Base-by-base conservation (phyloP, 2,113 vertebrate genomes). In the Pseudonaja textilis region DNA sequence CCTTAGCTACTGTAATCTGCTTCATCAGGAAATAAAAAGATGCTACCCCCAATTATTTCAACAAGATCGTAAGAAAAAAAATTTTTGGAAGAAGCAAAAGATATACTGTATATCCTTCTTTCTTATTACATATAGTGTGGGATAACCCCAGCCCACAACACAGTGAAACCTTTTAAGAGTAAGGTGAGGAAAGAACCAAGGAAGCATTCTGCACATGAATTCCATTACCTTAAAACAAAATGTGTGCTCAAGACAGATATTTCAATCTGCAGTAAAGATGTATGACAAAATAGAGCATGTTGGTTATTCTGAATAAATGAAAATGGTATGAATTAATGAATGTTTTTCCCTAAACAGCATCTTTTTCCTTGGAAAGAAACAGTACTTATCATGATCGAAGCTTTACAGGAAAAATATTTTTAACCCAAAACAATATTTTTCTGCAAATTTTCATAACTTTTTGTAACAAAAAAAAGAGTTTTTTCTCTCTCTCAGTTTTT, bases 321-420 rank as follows among this genome's bases (percentile, higher is more conserved):
- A 54, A 29, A 14, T 25, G 18, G 14, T 87, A 45, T 91, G 85
- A 61, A 52, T 59, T 86, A 61, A 3, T 42, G 81, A 55, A 23
- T 34, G 11, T n/a, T 59, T 57, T 25, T 87, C 56, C 74, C 69
- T 50, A 52, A 85, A 85, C 3, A 47, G 39, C 3, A 85, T 10
- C 9, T 22, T 12, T 45, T 61, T 47, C 29, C 29, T 45, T 47
- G 14, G 26, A 69, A 42, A 50, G 29, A 47, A 26, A n/a, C 22
- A 6, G 18, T 54, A 25, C 7, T 85, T 25, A 25, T 39, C 14
- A 3, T 34, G 39, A 23, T 39, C 3, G 7, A 87, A 64, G 57
- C 26, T 89, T 89, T 93, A 87, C 20, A 26, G 26, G 14, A 7
- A 88, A 88, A 90, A 42, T 34, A 6, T 91, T 42, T 95, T 92